Conservation (phyloP, 64 coral and sea anemone genomes). For the Dendrophyllia cribrosa region DNA sequence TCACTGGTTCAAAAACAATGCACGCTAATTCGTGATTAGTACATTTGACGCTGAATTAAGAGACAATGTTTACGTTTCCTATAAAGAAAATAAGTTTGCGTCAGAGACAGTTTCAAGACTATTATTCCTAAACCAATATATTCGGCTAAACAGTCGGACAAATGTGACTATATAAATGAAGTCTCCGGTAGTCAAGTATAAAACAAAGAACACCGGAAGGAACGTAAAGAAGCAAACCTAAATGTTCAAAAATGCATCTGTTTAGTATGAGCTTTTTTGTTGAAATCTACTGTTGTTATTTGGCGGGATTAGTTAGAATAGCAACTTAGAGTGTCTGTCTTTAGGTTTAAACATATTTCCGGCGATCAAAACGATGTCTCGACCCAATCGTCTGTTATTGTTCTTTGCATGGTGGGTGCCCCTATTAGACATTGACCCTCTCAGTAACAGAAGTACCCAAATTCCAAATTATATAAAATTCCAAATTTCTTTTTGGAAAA, state of each 20-base stretch:
- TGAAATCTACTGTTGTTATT: background rate
- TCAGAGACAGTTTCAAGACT: background rate
- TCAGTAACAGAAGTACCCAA: background rate
- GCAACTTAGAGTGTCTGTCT: constrained; percentile 7
- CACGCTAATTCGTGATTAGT: background rate
- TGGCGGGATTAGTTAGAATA: background rate
- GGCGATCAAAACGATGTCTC: background rate
- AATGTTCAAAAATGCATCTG: background rate
- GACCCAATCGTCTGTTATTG: background rate
- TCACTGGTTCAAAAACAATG: background rate
- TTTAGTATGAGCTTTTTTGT: background rate
- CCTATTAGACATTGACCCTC: too few relatives aligned
- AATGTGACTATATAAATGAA: background rate
- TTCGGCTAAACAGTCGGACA: background rate
- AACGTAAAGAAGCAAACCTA: too few relatives aligned
- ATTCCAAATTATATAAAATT: background rate
- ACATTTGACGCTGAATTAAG: background rate
- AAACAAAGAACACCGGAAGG: background rate
- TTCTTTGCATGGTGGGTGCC: too few relatives aligned
- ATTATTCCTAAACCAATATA: background rate
- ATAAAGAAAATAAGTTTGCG: background rate
- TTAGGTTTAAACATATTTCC: constrained; percentile 13
- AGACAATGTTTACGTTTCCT: background rate
- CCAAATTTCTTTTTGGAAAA: background rate
- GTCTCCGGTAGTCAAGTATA: background rate